Percentiles rank a stretch among this genome's conserved stretches.
phyloP scores from a whole-genome alignment of 1,140 invertebrate species.

The Trachymyrmex cornetzi region DNA sequence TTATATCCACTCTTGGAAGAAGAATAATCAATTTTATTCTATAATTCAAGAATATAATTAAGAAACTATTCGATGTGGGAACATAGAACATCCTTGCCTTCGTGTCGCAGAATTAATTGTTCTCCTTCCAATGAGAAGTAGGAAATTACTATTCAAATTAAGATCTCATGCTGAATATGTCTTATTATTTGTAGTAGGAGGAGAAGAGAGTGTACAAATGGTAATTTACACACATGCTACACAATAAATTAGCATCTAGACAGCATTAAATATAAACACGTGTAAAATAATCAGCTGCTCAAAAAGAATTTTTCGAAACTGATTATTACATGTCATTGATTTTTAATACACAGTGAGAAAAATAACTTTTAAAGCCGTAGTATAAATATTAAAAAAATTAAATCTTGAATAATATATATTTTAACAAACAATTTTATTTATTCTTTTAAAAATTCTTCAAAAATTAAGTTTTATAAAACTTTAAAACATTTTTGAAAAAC shows the following conservation, averaged over 20 bases:
- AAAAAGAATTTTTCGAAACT: not conserved
- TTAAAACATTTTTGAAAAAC: not conserved
- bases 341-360: not conserved
- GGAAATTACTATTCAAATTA: conserved; percentile 48
- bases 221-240: conserved; percentile 22
- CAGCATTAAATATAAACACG: not conserved
- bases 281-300: conserved; percentile 2
- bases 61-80: not conserved
- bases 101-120: conserved; percentile 36
- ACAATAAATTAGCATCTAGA: conserved; percentile 13
- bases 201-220: not conserved
- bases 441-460: not conserved
- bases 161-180: conserved; percentile 7
- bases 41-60: not conserved
- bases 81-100: conserved; percentile 20
- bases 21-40: not conserved
- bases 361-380: not conserved
- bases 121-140: conserved; percentile 1
- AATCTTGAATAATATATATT: not conserved
- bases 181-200: not conserved
- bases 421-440: not conserved
- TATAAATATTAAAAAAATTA: not conserved
- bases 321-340: not conserved
- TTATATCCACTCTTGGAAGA: not conserved
- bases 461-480: not conserved